Percentiles rank a stretch among this genome's conserved stretches.
These are phyloP conservation scores for Orthonychiurus folsomi DNA, from an alignment of 2,888 invertebrate genomes.

Conservation along the genomic window DNA sequence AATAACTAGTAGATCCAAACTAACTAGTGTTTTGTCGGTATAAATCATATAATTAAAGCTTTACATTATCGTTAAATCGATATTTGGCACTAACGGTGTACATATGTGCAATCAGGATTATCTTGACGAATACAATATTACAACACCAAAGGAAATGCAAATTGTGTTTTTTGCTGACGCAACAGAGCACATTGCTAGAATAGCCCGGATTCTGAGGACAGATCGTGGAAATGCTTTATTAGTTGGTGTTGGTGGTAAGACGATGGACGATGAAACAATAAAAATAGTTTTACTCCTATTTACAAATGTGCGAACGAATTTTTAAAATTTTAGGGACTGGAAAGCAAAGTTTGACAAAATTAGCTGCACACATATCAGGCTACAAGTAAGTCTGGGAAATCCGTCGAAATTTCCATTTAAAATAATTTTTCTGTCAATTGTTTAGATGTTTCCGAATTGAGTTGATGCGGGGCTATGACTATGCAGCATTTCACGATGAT, in stretches of 20 bases:
- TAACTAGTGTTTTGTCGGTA: constrained; percentile 62
- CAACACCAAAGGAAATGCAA: constrained; percentile 67
- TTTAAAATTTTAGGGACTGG: constrained; percentile 78
- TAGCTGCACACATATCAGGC: constrained; percentile 74
- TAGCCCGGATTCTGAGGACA: constrained; percentile 71
- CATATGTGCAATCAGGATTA: constrained; percentile 56
- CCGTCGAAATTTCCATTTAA: background rate
- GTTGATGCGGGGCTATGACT: constrained; percentile 73
- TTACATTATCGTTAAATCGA: no score
- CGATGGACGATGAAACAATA: no score
- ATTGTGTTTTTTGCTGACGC: constrained; percentile 83
- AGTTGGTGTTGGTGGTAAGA: constrained; percentile 76
- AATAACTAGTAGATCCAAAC: constrained; percentile 61
- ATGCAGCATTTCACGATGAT: constrained; percentile 74
- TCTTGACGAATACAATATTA: constrained; percentile 71
- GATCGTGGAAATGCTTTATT: constrained; percentile 81
- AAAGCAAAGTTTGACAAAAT: constrained; percentile 72
- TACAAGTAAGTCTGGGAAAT: constrained; percentile 55
- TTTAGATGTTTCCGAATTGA: constrained; percentile 77
- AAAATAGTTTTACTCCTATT: no score
- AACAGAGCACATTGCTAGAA: constrained; percentile 74
- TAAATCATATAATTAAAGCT: constrained; percentile 18
- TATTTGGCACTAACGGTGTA: background rate
- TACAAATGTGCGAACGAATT: no score
- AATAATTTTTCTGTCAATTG: constrained; percentile 10